Percentiles rank a stretch among this genome's conserved stretches.
Conservation (phyloP, 2,888 invertebrate genomes). For the Platycheirus albimanus region DNA sequence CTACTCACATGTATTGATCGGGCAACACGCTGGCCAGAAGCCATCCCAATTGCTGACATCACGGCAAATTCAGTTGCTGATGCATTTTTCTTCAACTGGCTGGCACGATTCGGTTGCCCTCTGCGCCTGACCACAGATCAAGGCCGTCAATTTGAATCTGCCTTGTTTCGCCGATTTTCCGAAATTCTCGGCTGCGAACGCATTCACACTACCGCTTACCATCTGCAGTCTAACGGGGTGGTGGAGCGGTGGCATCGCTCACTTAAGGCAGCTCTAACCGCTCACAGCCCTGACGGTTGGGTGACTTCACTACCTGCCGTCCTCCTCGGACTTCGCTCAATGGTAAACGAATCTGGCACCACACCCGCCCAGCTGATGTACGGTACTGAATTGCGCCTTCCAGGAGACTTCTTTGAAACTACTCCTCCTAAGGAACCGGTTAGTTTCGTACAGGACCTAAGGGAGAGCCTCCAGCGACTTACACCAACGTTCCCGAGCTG, state of each 20-base stretch:
- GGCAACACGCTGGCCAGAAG: constrained; percentile 75
- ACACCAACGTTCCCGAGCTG: neutral
- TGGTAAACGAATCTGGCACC: constrained; percentile 23
- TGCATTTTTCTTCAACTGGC: constrained; percentile 77
- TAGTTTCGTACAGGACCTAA: constrained; percentile 11
- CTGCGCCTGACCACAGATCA: constrained; percentile 78
- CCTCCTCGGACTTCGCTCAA: constrained; percentile 20
- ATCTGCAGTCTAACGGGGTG: neutral
- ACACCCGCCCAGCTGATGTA: constrained; percentile 18
- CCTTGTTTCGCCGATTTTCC: constrained; percentile 75
- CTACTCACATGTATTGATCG: constrained; percentile 75
- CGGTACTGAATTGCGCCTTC: neutral
- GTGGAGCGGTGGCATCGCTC: neutral
- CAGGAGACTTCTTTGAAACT: constrained; percentile 18
- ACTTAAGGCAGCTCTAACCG: constrained; percentile 79
- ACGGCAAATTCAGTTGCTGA: constrained; percentile 70
- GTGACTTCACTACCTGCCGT: constrained; percentile 42
- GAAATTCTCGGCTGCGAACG: neutral
- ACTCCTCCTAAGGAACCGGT: neutral
- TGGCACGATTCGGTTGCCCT: constrained; percentile 81
- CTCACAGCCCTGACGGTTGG: constrained; percentile 75
- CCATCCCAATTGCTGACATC: constrained; percentile 73
- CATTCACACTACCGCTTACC: neutral
- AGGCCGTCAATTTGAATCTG: constrained; percentile 78
- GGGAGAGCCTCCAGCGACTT: constrained; percentile 8